Conservation (phyloP, 2,113 vertebrate species). For the Pseudolaguvia tuberculata region DNA sequence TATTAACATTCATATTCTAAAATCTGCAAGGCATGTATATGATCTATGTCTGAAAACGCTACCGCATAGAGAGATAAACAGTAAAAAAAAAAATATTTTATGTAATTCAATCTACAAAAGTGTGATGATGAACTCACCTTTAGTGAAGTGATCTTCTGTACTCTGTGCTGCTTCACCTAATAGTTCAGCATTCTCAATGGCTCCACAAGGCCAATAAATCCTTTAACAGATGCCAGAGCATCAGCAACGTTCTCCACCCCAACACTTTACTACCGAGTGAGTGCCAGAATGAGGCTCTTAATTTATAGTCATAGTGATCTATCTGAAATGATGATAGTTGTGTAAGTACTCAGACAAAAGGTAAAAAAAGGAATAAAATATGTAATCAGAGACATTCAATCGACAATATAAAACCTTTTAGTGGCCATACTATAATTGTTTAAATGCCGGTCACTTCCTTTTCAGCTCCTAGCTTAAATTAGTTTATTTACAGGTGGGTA, state of each 20-base stretch:
- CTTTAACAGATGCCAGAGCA: slow-evolving; percentile 55
- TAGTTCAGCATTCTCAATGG: slow-evolving; percentile 55
- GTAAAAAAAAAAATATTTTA: neutral
- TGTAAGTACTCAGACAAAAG: neutral
- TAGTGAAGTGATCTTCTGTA: slow-evolving; percentile 43
- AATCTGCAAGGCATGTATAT: too few species aligned
- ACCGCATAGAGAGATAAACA: neutral
- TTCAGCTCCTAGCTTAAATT: neutral
- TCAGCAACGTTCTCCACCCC: slow-evolving; percentile 50
- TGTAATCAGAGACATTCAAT: neutral
- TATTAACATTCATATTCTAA: too few species aligned
- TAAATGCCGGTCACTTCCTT: neutral
- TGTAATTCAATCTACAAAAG: neutral
- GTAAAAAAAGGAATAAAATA: neutral
- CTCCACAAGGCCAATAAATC: slow-evolving; percentile 59
- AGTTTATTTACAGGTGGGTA: neutral
- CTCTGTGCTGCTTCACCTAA: slow-evolving; percentile 53
- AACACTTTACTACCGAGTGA: slow-evolving; percentile 34
- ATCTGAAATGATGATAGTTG: slow-evolving; percentile 32
- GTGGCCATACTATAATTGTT: neutral
- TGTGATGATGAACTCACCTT: slow-evolving; percentile 59
- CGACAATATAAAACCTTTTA: neutral
- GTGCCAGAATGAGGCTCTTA: slow-evolving; percentile 53
- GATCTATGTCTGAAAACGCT: neutral
- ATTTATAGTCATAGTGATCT: slow-evolving; percentile 52